Percentiles rank a stretch among this genome's conserved stretches.
phyloP scores from a whole-genome alignment of 2,888 invertebrate genomes.

The Cactoblastis cactorum region DNA sequence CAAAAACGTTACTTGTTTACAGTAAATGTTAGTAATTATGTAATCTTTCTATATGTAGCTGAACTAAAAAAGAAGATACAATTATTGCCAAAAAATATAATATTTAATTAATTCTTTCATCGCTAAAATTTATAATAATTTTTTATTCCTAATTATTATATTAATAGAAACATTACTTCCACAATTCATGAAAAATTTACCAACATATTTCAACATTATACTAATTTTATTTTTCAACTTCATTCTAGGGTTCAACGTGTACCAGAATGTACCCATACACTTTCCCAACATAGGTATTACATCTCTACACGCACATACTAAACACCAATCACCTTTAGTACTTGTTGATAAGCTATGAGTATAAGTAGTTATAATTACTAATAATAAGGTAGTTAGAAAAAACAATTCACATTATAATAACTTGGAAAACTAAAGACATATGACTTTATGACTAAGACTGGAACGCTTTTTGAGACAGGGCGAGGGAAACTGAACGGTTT shows the following conservation, averaged over 20 bases:
- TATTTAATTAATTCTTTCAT: too few species aligned
- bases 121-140: too few species aligned
- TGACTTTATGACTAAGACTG: conserved; percentile 29
- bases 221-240: conserved; percentile 18
- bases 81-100: too few species aligned
- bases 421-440: background rate
- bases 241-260: conserved; percentile 30
- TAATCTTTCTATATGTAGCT: too few species aligned
- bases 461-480: conserved; percentile 68
- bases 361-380: background rate
- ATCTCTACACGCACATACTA: conserved; percentile 17
- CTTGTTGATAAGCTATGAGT: conserved; percentile 1
- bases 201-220: background rate
- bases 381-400: background rate
- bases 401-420: background rate
- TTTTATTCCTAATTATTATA: too few species aligned
- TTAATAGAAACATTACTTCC: too few species aligned
- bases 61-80: too few species aligned
- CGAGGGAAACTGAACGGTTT: conserved; percentile 67
- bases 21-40: too few species aligned
- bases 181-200: too few species aligned
- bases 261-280: conserved; percentile 31
- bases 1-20: too few species aligned
- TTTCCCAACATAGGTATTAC: conserved; percentile 36
- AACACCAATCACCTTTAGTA: background rate